Base-by-base conservation (phyloP, 2,888 invertebrate genomes). In the Panorpa germanica region DNA sequence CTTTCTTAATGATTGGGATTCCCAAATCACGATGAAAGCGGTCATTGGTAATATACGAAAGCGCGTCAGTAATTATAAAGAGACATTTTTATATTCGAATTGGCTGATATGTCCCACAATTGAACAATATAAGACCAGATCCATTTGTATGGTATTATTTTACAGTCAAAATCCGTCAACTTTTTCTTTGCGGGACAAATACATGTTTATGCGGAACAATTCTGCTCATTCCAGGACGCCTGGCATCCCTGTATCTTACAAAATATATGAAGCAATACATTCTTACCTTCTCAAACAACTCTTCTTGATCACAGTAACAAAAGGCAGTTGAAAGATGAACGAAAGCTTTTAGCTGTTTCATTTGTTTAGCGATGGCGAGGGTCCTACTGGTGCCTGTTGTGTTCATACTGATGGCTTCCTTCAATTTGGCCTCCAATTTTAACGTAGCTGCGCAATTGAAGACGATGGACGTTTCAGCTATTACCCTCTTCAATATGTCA, bases 291-390 rank as follows among this genome's bases (percentile, higher is more conserved):
- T 93, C 93, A 38, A 78, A 74, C 54, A 91, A 72, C 31, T 75
- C 71, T 7, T 74, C 70, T 39, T 80, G 67, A 47, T 95, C 90
- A 39, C 90, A 85, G 45, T 95, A 91, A 48, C 93, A 90, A 50
- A 93, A 96, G 0, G 95, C 93, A 0, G 95, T 95, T 5, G 91
- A 91, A n/a, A 91, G 65, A 50, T 96, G 90, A 5, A 95, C 65
- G 38, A 88, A 73, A 1, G 72, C 70, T 39, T 64, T 61, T 14
- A 95, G 56, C 6, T 78, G 67, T 40, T 70, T 73, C 57, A 91
- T 82, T 33, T 67, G 58, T 47, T 72, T 78, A 37, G 75, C 74
- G 11, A 93, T 52, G 13, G 76, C 66, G 17, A 95, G 53, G 18
- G 90, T 65, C 39, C 77, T 65, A 39, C 72, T 62, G 0, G 91